Conservation (phyloP, 1,140 invertebrate genomes). For the Apis cerana region DNA sequence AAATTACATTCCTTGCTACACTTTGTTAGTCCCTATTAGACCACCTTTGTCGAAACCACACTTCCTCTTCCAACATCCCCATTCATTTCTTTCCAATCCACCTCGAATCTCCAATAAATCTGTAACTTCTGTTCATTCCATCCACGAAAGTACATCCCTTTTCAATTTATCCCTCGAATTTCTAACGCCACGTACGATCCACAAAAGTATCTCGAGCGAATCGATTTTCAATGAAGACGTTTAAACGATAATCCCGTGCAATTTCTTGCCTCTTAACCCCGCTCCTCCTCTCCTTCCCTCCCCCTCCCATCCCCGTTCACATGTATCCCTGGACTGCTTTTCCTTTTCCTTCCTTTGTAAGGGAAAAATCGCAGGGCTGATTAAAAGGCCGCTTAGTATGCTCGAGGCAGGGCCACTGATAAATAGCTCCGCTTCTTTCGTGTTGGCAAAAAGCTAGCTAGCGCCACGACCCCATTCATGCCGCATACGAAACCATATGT, state of each 20-base stretch:
- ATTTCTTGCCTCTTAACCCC: constrained; percentile 25
- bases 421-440: constrained; percentile 69
- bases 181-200: background rate
- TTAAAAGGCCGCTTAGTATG: constrained; percentile 63
- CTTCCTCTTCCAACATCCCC: too few relatives aligned
- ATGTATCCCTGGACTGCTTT: constrained; percentile 21
- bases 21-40: background rate
- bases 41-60: too few relatives aligned
- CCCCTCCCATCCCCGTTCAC: background rate
- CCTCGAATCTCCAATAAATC: too few relatives aligned
- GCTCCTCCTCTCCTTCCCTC: background rate
- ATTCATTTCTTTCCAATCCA: too few relatives aligned
- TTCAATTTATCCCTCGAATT: too few relatives aligned
- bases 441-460: constrained; percentile 62
- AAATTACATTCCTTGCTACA: too few relatives aligned
- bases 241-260: constrained; percentile 33
- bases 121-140: too few relatives aligned
- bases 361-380: constrained; percentile 51
- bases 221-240: constrained; percentile 43
- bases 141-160: too few relatives aligned
- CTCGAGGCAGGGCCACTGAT: constrained; percentile 63
- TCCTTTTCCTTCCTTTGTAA: constrained; percentile 30
- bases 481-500: constrained; percentile 66
- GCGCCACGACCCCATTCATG: constrained; percentile 68
- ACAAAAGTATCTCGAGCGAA: background rate